Base-by-base conservation (phyloP, 2,888 invertebrate species). In the Orthonychiurus folsomi region DNA sequence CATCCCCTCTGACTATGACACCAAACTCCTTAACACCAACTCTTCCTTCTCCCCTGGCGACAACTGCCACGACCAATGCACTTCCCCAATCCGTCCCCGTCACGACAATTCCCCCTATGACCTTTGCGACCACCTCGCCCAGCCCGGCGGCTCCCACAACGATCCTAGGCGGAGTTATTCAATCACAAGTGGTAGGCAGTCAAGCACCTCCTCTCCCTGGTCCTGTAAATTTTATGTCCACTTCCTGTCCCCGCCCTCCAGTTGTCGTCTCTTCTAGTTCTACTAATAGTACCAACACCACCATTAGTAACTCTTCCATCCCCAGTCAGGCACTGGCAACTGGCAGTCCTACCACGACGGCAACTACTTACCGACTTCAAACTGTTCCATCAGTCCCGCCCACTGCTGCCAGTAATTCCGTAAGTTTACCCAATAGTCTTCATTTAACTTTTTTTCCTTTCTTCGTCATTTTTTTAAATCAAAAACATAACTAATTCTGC, bases 361-460 rank as follows among this genome's bases (percentile, higher is more conserved):
- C 83, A 12, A 52, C 52, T n/a, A 21, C 52, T 60, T 83, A 89
- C 80, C 86, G 91, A 77, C 85, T 91, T 79, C 89, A 90, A 80
- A 86, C 90, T 76, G 86, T 90, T 80, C 86, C 88, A 79, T 85
- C 88, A 81, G 88, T 89, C 69, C 70, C 72, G 63, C 67, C 69
- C 70, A 68, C 66, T 68, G 68, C 68, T 65, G 67, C 69, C 67
- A 70, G 64, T 67, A 72, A 67, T 70, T 64, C 68, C 72, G 72
- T 72, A 72, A 72, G 72, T 65, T 56, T 56, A 59, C 64, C 66
- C 63, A 52, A 28, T n/a, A 57, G 37, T 52, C 24, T 23, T 52
- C 57, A 24, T 47, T 48, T 24, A 27, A 3, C 21, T 50, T 59
- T 59, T 47, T 23, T 50, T 59, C 37, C 28, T 56, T n/a, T 15